Evolutionary conservation across 2,113 vertebrate species (phyloP).

Genomic region (Myotis brandtii): DNA sequence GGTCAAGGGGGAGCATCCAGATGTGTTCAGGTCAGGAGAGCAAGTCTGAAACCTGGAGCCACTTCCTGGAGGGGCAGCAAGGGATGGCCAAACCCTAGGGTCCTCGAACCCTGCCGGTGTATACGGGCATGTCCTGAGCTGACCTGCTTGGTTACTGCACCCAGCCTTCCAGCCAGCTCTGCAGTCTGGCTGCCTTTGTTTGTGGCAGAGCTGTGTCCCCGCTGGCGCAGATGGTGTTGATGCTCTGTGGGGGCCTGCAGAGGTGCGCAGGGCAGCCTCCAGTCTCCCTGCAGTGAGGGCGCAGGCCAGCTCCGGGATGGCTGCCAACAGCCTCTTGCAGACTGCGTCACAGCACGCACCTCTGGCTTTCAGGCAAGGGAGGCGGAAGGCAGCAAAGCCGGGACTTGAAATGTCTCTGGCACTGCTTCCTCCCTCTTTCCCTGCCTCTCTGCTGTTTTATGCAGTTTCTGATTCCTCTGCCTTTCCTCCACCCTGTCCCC

Average conservation of each 20-base stretch:
- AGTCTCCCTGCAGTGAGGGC: background rate
- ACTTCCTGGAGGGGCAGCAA: background rate
- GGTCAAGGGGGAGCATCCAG: background rate
- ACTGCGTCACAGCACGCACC: slow-evolving; percentile 55
- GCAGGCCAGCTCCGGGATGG: slow-evolving; percentile 62
- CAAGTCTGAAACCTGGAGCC: background rate
- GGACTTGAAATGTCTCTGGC: background rate
- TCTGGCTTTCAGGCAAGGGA: slow-evolving; percentile 43
- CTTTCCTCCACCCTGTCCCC: background rate
- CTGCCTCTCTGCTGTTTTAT: background rate
- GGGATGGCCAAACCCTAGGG: background rate
- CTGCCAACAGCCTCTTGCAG: slow-evolving; percentile 63
- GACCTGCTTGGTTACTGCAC: background rate
- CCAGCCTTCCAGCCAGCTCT: background rate
- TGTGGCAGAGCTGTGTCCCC: slow-evolving; percentile 24
- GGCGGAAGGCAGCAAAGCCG: background rate
- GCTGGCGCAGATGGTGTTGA: background rate
- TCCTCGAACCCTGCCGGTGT: background rate
- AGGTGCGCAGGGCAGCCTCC: background rate
- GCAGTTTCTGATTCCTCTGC: background rate
- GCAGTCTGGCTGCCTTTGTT: slow-evolving; percentile 14
- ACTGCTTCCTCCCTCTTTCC: background rate
- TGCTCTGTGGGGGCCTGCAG: background rate
- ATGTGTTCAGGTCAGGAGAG: background rate
- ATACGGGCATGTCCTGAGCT: background rate